phyloP scores from a whole-genome alignment of 2,113 vertebrate species.

The Myotis davidii region DNA sequence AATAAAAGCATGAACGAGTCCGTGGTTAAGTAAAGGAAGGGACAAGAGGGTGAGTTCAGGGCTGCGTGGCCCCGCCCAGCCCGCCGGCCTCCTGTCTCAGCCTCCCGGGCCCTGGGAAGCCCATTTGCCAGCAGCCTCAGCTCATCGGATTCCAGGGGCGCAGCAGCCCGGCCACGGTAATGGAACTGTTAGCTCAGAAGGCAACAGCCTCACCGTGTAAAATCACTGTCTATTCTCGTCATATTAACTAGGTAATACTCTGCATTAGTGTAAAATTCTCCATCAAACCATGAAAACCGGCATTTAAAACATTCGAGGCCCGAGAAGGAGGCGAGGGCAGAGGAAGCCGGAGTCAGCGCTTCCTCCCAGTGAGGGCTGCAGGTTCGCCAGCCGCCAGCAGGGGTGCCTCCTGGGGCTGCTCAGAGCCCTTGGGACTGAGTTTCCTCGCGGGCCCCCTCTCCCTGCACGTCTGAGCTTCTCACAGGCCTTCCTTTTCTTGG shows the following conservation, averaged over 20 bases:
- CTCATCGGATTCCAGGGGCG: slow-evolving; percentile 33
- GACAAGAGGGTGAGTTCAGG: neutral
- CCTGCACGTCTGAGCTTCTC: neutral
- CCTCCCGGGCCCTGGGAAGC: neutral
- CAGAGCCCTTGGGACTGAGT: fast-evolving
- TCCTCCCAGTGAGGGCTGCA: neutral
- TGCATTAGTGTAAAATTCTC: slow-evolving; percentile 87
- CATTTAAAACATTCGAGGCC: slow-evolving; percentile 81
- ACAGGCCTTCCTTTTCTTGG: neutral
- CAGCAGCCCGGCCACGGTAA: neutral
- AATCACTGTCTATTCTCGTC: slow-evolving; percentile 85
- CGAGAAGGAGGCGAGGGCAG: neutral
- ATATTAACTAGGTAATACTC: slow-evolving; percentile 87
- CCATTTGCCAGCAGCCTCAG: neutral
- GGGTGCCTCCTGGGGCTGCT: too few relatives aligned
- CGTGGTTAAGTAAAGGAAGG: neutral
- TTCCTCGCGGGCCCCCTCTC: neutral
- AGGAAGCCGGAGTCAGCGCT: neutral
- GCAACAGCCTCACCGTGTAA: slow-evolving; percentile 81
- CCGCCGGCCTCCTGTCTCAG: neutral
- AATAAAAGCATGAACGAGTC: neutral
- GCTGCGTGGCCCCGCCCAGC: neutral
- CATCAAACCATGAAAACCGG: slow-evolving; percentile 86
- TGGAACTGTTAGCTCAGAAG: slow-evolving; percentile 81
- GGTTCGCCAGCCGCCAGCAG: neutral